These are phyloP conservation scores for Pogonocherus hispidulus DNA, from an alignment of 2,888 invertebrate genomes.

Conservation along the genomic window DNA sequence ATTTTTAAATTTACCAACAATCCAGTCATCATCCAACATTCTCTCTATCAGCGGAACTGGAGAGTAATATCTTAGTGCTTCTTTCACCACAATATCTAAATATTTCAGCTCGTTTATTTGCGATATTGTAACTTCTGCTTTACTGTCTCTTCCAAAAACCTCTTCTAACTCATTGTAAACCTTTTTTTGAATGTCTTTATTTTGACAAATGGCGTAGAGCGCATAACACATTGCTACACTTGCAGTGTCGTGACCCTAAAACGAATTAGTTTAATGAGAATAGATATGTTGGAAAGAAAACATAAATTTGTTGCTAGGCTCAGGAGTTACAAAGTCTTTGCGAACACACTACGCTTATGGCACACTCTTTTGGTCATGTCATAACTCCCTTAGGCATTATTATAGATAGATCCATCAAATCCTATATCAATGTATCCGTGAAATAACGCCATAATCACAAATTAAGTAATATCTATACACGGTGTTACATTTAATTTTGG, in stretches of 20 bases:
- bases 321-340: too few species aligned
- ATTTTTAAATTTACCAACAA: slow-evolving; percentile 47
- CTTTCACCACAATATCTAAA: slow-evolving; percentile 73
- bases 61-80: slow-evolving; percentile 72
- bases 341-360: too few species aligned
- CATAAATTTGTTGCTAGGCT: too few species aligned
- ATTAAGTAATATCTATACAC: too few species aligned
- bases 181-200: slow-evolving; percentile 67
- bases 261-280: too few species aligned
- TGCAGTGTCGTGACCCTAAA: slow-evolving; percentile 72
- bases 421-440: too few species aligned
- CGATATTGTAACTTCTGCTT: slow-evolving; percentile 52
- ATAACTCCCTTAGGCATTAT: too few species aligned
- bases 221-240: slow-evolving; percentile 71
- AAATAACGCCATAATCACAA: too few species aligned
- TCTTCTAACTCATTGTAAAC: slow-evolving; percentile 59
- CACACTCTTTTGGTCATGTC: too few species aligned
- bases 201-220: slow-evolving; percentile 70
- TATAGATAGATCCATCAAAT: too few species aligned
- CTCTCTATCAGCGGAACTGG: slow-evolving; percentile 71
- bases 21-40: slow-evolving; percentile 66
- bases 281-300: too few species aligned
- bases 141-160: slow-evolving; percentile 55
- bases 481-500: too few species aligned
- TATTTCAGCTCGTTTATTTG: slow-evolving; percentile 67